Evolutionary conservation across 1,140 invertebrate species (phyloP).

Genomic region (Pissodes strobi): DNA sequence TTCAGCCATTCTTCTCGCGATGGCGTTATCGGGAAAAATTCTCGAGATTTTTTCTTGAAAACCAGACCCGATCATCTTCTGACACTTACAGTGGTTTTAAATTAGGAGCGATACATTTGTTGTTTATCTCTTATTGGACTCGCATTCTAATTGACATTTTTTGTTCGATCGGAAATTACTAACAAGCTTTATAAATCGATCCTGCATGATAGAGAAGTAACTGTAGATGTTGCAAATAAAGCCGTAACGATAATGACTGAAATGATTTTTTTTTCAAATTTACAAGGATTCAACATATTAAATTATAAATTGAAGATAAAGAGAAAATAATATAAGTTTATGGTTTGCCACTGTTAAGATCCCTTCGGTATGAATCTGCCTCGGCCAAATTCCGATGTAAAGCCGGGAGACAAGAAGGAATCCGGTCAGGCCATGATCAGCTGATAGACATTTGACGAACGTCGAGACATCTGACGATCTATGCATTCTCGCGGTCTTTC

Average conservation of each 20-base stretch:
- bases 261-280: too few relatives aligned
- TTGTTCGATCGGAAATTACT: too few relatives aligned
- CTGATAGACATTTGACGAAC: conserved; percentile 30
- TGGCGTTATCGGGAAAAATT: conserved; percentile 31
- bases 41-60: conserved; percentile 31
- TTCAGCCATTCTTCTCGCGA: background rate
- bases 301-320: too few relatives aligned
- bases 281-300: too few relatives aligned
- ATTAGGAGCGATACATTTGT: conserved; percentile 14
- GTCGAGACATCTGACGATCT: conserved; percentile 31
- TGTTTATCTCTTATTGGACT: background rate
- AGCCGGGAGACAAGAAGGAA: background rate
- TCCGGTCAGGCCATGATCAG: conserved; percentile 12
- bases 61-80: conserved; percentile 22
- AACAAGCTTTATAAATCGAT: too few relatives aligned
- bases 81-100: conserved; percentile 36
- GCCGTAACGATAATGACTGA: too few relatives aligned
- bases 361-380: too few relatives aligned
- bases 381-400: conserved; percentile 11
- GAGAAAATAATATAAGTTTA: too few relatives aligned
- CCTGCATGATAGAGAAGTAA: too few relatives aligned
- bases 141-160: background rate
- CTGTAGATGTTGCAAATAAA: too few relatives aligned
- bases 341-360: too few relatives aligned
- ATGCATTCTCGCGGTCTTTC: conserved; percentile 16